phyloP scores from a whole-genome alignment of 2,113 vertebrate species.

The Ceyx margarethae region DNA sequence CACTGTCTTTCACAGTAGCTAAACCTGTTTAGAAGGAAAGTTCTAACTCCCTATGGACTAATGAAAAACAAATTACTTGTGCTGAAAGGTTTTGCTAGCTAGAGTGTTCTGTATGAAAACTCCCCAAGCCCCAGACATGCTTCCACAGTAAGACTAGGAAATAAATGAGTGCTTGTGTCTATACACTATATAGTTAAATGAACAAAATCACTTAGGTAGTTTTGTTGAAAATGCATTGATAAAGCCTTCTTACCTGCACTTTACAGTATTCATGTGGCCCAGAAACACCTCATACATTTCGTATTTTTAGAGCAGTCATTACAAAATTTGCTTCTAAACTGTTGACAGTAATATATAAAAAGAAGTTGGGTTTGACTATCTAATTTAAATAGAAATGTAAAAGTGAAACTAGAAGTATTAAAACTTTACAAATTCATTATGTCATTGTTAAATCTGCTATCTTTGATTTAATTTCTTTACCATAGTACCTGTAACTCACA shows the following conservation, averaged over 20 bases:
- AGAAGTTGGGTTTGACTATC: background rate
- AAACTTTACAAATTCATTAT: background rate
- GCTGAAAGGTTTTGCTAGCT: background rate
- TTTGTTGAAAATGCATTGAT: background rate
- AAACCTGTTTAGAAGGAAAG: background rate
- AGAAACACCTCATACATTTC: background rate
- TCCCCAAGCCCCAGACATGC: background rate
- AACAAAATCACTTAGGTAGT: background rate
- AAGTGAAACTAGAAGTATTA: background rate
- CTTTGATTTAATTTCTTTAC: background rate
- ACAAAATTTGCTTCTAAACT: background rate
- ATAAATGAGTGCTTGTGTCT: background rate
- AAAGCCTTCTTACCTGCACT: background rate
- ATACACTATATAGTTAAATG: background rate
- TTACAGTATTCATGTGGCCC: background rate
- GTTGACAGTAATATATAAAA: background rate
- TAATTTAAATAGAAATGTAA: background rate
- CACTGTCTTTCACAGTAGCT: background rate
- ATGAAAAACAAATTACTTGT: background rate
- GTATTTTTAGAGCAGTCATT: background rate
- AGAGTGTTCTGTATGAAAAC: background rate
- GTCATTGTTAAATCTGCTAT: background rate
- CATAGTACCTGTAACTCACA: background rate
- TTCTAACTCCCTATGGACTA: background rate
- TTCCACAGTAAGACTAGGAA: background rate